Evolutionary conservation across 2,113 vertebrate species (phyloP).

Genomic region (Antennarius striatus): DNA sequence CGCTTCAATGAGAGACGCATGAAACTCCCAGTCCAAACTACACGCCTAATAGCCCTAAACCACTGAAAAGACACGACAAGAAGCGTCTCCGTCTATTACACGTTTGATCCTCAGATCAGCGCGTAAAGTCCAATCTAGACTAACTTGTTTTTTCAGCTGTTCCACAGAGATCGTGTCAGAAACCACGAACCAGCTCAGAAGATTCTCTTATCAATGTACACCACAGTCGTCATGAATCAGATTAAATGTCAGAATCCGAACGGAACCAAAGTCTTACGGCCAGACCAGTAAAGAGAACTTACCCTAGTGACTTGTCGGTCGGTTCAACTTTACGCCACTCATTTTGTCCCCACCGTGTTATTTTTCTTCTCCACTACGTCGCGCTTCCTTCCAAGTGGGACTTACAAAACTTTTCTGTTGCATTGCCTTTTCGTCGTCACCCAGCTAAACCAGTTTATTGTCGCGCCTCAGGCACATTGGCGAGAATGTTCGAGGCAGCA

Average conservation of each 20-base stretch:
- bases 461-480: constrained; percentile 66
- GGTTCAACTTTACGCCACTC: constrained; percentile 19
- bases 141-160: not conserved
- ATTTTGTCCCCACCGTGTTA: constrained; percentile 25
- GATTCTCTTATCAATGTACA: too few relatives aligned
- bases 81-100: too few relatives aligned
- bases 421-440: constrained; percentile 11
- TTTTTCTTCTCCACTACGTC: not conserved
- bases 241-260: too few relatives aligned
- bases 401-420: constrained; percentile 6
- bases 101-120: too few relatives aligned
- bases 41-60: too few relatives aligned
- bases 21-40: not conserved
- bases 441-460: constrained; percentile 70
- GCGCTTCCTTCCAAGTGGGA: constrained; percentile 28
- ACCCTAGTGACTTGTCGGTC: constrained; percentile 31
- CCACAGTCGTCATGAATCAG: too few relatives aligned
- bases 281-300: constrained; percentile 6
- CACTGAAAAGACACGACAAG: too few relatives aligned
- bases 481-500: constrained; percentile 23
- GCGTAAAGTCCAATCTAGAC: not conserved
- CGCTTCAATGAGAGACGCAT: not conserved
- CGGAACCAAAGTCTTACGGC: too few relatives aligned
- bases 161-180: not conserved
- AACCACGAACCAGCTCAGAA: not conserved